Percentiles rank a stretch among this genome's conserved stretches.
These are phyloP conservation scores for Rhipidura dahli DNA, from an alignment of 2,113 vertebrate species.

Conservation along the genomic window DNA sequence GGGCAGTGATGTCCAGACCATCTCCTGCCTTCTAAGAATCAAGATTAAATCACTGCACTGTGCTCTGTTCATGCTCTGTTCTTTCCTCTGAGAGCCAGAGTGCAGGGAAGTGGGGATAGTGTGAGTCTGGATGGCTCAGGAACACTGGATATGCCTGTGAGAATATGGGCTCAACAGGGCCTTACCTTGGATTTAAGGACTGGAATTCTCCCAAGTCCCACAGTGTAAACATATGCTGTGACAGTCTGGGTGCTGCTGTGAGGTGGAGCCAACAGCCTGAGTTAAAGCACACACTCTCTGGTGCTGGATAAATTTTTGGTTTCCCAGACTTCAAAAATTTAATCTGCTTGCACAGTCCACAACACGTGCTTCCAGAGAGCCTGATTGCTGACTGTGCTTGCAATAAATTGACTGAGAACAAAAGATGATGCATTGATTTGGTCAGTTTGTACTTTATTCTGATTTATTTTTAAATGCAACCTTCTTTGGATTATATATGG, in stretches of 20 bases:
- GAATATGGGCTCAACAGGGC: background rate
- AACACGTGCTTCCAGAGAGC: background rate
- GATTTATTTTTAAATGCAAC: background rate
- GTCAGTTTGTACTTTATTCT: background rate
- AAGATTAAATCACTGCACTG: background rate
- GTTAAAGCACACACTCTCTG: background rate
- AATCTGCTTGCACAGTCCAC: background rate
- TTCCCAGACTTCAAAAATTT: background rate
- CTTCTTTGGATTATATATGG: background rate
- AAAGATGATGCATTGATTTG: background rate
- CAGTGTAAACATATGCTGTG: background rate
- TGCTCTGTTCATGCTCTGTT: background rate
- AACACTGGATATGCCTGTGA: background rate
- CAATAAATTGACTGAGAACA: background rate
- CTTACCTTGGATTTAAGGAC: background rate
- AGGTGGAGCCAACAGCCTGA: background rate
- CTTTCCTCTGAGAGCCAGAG: background rate
- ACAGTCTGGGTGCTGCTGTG: background rate
- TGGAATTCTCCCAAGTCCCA: background rate
- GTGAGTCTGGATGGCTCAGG: background rate
- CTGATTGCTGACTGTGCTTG: background rate
- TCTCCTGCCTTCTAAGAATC: background rate
- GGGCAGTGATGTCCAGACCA: background rate
- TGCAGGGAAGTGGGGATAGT: background rate
- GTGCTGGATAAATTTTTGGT: background rate